A percentile compares a stretch with the other conserved stretches of the same genome.
These are phyloP conservation scores for Leptodactylus fuscus DNA, from an alignment of 2,113 vertebrate species.

Conservation along the genomic window DNA sequence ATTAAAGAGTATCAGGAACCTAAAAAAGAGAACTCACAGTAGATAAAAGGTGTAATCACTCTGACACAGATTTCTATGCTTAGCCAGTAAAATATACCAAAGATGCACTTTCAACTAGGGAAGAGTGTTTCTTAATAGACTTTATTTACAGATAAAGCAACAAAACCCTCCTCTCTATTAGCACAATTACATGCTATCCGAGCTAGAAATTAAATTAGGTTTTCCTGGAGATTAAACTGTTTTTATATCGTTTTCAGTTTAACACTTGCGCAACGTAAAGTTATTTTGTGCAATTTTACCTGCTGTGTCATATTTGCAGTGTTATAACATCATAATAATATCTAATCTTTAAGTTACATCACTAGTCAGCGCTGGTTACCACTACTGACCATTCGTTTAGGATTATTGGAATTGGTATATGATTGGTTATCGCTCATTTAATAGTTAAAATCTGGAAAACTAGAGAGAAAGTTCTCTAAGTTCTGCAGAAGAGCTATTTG, in stretches of 20 bases:
- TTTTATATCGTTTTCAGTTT: conserved; percentile 19
- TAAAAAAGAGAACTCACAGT: conserved; percentile 66
- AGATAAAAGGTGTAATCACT: conserved; percentile 73
- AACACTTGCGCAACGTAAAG: not conserved
- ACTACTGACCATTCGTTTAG: no score
- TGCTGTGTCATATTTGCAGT: not conserved
- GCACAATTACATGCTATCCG: conserved; percentile 70
- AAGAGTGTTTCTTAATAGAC: conserved; percentile 71
- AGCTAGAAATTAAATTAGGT: conserved; percentile 68
- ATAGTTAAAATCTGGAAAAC: no score
- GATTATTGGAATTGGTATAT: no score
- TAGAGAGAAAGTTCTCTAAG: no score
- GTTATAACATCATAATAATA: not conserved
- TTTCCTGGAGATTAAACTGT: conserved; percentile 56
- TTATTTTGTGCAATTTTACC: not conserved
- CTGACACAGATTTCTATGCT: conserved; percentile 68
- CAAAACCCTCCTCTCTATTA: conserved; percentile 68
- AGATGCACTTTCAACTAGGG: conserved; percentile 68
- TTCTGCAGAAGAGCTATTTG: no score
- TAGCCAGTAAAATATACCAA: conserved; percentile 72
- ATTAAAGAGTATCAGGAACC: conserved; percentile 70
- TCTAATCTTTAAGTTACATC: not conserved
- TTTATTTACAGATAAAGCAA: conserved; percentile 72
- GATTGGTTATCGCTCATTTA: no score
- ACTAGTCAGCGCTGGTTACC: not conserved